Evolutionary conservation across 2,888 invertebrate genomes (phyloP).

Genomic region (Callyntrura guangdongensis): DNA sequence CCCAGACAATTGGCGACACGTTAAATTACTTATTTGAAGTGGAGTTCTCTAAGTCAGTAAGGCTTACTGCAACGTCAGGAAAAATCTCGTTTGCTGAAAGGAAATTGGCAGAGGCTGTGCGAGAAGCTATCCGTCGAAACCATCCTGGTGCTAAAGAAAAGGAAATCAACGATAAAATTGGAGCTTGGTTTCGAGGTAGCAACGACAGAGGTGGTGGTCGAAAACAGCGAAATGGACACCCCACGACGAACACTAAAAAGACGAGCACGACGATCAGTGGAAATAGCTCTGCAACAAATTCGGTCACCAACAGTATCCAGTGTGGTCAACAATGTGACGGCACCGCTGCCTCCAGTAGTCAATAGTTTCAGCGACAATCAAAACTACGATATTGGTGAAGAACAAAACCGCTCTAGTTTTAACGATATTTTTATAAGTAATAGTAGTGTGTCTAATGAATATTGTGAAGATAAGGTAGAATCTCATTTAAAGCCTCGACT

Average conservation of each 20-base stretch:
- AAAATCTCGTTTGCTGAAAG: conserved; percentile 22
- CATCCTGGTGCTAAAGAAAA: not conserved
- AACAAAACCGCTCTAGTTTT: not conserved
- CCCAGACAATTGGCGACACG: not conserved
- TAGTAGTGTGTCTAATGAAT: not conserved
- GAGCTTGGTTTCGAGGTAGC: conserved; percentile 21
- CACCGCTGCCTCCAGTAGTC: not conserved
- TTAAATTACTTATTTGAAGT: conserved; percentile 3
- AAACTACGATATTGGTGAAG: too few species aligned
- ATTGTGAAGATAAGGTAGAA: not conserved
- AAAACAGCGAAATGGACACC: conserved; percentile 13
- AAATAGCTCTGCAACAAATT: not conserved
- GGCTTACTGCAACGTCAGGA: not conserved
- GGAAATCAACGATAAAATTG: not conserved
- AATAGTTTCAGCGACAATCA: not conserved
- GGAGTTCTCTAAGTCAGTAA: conserved; percentile 2
- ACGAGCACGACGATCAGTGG: conserved; percentile 2
- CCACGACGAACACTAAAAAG: conserved; percentile 10
- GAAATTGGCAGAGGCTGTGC: not conserved
- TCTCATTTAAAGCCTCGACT: too few species aligned
- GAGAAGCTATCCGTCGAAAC: not conserved
- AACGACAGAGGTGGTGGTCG: conserved; percentile 12
- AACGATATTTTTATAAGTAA: not conserved
- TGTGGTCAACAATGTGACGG: too few species aligned
- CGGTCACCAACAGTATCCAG: not conserved